Evolutionary conservation across 2,797 vertebrate species (phyloP).

Genomic region (Rachycentron canadum): DNA sequence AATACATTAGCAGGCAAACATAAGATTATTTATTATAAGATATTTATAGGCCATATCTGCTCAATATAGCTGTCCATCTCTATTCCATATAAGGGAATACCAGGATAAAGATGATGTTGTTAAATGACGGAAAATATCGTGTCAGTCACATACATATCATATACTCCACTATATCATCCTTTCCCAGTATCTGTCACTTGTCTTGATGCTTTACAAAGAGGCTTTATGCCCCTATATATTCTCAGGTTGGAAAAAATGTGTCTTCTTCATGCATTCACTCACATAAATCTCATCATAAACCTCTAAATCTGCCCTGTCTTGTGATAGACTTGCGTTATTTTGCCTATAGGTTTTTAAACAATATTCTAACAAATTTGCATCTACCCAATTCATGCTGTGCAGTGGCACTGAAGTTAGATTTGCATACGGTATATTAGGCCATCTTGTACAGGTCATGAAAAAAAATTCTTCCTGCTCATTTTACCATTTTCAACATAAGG

Average conservation of each 20-base stretch:
- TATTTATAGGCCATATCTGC: slow-evolving; percentile 26
- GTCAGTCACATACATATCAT: not conserved
- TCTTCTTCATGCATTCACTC: not conserved
- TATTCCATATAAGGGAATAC: not conserved
- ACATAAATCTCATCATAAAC: no score
- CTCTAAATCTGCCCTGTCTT: not conserved
- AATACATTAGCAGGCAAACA: slow-evolving; percentile 45
- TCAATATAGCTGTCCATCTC: slow-evolving; percentile 28
- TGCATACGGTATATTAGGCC: not conserved
- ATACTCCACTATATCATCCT: not conserved
- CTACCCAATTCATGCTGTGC: not conserved
- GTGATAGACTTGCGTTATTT: not conserved
- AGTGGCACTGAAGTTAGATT: not conserved
- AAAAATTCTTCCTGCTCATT: not conserved
- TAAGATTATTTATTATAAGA: slow-evolving; percentile 40
- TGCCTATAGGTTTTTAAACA: not conserved
- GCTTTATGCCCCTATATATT: slow-evolving; percentile 2
- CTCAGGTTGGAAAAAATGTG: not conserved
- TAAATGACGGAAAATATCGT: not conserved
- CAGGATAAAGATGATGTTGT: slow-evolving; percentile 31
- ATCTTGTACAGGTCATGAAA: not conserved
- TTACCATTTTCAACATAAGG: not conserved
- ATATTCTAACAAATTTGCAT: not conserved
- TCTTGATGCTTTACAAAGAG: slow-evolving; percentile 2
- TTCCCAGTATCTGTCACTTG: slow-evolving; percentile 1